Conservation (phyloP, 2,113 vertebrate genomes). For the Thamnophis sirtalis region DNA sequence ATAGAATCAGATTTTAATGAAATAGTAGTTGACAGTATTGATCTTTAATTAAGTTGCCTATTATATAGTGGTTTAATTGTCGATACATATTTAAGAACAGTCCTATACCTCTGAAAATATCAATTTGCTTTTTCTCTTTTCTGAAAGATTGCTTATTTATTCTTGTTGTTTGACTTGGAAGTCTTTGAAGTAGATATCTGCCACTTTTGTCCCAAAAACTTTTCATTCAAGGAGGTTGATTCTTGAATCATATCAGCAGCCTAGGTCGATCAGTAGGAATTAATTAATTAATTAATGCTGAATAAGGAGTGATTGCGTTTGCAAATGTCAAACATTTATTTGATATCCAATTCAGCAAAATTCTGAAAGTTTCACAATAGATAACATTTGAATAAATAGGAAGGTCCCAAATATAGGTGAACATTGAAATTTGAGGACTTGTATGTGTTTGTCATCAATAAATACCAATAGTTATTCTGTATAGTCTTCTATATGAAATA, state of each 20-base stretch:
- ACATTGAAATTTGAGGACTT: neutral
- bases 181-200: neutral
- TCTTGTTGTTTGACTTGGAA: neutral
- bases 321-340: neutral
- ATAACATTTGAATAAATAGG: neutral
- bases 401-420: neutral
- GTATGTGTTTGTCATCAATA: neutral
- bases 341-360: neutral
- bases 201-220: neutral
- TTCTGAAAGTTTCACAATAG: neutral
- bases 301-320: neutral
- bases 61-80: neutral
- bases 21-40: neutral
- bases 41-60: neutral
- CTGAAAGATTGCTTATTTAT: neutral
- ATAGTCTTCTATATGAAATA: neutral
- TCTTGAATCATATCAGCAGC: neutral
- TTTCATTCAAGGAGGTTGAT: neutral
- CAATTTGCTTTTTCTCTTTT: rapidly evolving
- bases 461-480: neutral
- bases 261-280: neutral
- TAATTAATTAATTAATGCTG: neutral
- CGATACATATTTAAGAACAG: rapidly evolving
- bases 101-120: rapidly evolving
- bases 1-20: neutral